phyloP scores from a whole-genome alignment of 2,113 vertebrate species.

The Aldabrachelys gigantea region DNA sequence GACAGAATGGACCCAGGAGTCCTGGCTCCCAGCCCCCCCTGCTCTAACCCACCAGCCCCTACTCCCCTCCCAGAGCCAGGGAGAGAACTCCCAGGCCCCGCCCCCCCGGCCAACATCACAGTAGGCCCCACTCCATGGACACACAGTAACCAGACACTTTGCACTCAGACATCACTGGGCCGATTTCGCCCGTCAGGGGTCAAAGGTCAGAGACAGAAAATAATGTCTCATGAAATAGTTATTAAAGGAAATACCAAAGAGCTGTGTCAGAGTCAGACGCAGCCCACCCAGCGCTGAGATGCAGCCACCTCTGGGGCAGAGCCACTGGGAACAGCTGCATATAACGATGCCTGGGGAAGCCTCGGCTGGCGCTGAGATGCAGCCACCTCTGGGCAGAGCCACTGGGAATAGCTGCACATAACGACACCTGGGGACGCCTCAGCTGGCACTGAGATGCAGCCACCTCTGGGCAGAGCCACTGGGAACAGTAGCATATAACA shows the following conservation, averaged over 20 bases:
- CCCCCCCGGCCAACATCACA: not conserved
- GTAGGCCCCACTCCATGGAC: not conserved
- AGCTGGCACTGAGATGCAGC: too few species aligned
- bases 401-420: too few species aligned
- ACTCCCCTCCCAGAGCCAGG: too few species aligned
- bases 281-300: not conserved
- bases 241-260: not conserved
- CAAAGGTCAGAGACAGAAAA: not conserved
- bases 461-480: too few species aligned
- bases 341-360: fast-evolving
- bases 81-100: too few species aligned
- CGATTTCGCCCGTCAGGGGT: not conserved
- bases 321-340: not conserved
- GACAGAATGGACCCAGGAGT: too few species aligned
- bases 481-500: too few species aligned
- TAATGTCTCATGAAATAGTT: not conserved
- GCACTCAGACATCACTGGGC: not conserved
- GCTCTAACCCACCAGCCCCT: too few species aligned
- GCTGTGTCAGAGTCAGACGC: not conserved
- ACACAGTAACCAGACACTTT: not conserved
- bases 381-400: too few species aligned
- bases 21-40: too few species aligned
- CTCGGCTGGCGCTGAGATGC: too few species aligned
- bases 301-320: not conserved
- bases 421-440: too few species aligned